Base-by-base conservation (phyloP, 2,113 vertebrate species). In the Gopherus evgoodei region DNA sequence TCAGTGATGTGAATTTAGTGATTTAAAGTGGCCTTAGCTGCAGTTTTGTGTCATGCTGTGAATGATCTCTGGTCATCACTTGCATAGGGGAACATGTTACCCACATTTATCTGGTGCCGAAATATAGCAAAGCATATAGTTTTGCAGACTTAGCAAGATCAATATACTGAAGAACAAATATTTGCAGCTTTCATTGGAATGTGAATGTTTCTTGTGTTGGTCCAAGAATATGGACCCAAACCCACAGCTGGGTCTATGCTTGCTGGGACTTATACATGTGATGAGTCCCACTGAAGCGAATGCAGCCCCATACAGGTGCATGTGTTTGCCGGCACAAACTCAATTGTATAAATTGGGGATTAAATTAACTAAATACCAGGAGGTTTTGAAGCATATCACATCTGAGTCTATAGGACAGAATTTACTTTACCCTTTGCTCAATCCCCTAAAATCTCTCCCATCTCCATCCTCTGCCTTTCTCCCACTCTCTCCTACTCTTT, bases 31-130 rank as follows among this genome's bases (percentile, higher is more conserved):
- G 16, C 8, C 50, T 65, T 24, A 79, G 12, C 79, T 79, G 24
- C 31, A 49, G 24, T 11, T 38, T 79, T 44, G 25, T 10, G 8
- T 59, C 88, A 84, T 82, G 25, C 81, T 82, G 81, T 94, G 76
- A 91, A 21, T 57, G 19, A 90, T 25, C 10, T 93, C 56, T 89
- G 90, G 83, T 47, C 69, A 79, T 87, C 75, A 54, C 81, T 14
- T 83, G 62, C 81, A 81, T 82, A 89, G 83, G 35, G 29, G 72
- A 93, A 91, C 94, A 95, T 83, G n/a, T 87, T 25, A 89, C 21
- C 11, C n/a, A 86, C 8, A 56, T 83, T 87, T 91, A 62, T 93
- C 54, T 59, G 25, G 87, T 79, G 57, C 10, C 25, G 76, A 19
- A 44, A 81, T 52, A 2, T 50, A 93, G 25, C 2, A 83, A 91